Base-by-base conservation (phyloP, 2,113 vertebrate species). In the Etheostoma spectabile region DNA sequence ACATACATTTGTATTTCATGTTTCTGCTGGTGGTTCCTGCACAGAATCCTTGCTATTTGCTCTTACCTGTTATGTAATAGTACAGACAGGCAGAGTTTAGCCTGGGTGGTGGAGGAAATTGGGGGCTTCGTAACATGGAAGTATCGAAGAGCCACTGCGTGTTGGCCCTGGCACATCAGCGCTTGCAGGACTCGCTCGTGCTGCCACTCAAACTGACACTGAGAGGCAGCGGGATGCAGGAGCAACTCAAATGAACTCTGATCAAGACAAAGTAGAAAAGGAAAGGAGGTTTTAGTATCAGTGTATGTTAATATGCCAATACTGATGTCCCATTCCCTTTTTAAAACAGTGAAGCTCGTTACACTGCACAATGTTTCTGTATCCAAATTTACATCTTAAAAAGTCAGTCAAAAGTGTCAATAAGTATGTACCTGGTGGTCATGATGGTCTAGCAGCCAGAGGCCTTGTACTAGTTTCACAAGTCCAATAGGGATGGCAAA, bases 391-490 rank as follows among this genome's bases (percentile, higher is more conserved):
- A 30, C 21, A 45, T 30, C 33, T 24, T 7, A 30, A 35, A 27
- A 24, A 33, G 7, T 69, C 4, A n/a, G 19, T 46, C 12, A 35
- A 42, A 38, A 6, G 8, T 42, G 3, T 49, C 19, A 33, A 35
- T 61, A 0, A 6, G 10, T 66, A 45, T 56, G 3, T 45, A 99
- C 98, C 95, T 97, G 96, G 62, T 96, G 96, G 84, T 99, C 97
- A 72, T 94, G 95, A 87, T 98, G 98, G 92, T 99, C 98, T 76
- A 99, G 94, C 56, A 98, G 95, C 98, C 98, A 99, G 85, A 98
- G 96, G 6, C 97, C 98, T 92, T 95, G 96, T 68, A 98, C 94
- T 57, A 99, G 94, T 79, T 98, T 98, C 64, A 99, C 96, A 5
- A 99, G 94, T 51, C 97, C 96, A 79, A 97, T 94, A 6, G 98